phyloP scores from a whole-genome alignment of 2,888 invertebrate species.

The Eledona agricola region DNA sequence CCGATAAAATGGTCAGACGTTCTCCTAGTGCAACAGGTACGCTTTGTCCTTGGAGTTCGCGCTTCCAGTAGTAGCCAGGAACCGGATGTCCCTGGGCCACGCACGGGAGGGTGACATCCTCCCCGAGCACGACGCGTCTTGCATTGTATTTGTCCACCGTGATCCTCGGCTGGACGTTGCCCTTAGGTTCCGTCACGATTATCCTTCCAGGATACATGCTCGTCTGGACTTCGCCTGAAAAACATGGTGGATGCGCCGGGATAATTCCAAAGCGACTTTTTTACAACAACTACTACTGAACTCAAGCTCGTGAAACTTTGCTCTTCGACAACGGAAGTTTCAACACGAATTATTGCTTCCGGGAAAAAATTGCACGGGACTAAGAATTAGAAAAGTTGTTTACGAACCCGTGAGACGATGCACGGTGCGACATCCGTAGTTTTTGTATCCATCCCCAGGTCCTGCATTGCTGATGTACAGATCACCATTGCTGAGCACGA shows the following conservation, averaged over 20 bases:
- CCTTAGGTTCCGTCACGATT: slow-evolving; percentile 79
- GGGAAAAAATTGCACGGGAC: no score
- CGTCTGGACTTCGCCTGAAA: slow-evolving; percentile 67
- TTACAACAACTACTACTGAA: neutral
- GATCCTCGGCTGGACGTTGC: slow-evolving; percentile 77
- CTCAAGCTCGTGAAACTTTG: no score
- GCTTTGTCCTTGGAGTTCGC: slow-evolving; percentile 75
- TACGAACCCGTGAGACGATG: slow-evolving; percentile 76
- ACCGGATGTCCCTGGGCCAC: slow-evolving; percentile 84
- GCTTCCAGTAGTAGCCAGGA: slow-evolving; percentile 82
- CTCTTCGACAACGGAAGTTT: no score
- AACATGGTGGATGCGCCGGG: neutral
- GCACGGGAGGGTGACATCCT: slow-evolving; percentile 79
- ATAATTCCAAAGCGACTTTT: neutral
- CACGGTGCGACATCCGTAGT: slow-evolving; percentile 83
- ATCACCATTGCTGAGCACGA: slow-evolving; percentile 82
- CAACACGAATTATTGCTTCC: no score
- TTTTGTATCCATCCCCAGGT: slow-evolving; percentile 79
- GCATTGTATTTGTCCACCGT: slow-evolving; percentile 76
- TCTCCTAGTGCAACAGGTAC: slow-evolving; percentile 74
- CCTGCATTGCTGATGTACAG: slow-evolving; percentile 84
- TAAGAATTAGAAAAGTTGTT: slow-evolving; percentile 1
- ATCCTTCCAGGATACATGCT: slow-evolving; percentile 72
- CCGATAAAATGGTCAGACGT: slow-evolving; percentile 67
- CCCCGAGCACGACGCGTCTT: slow-evolving; percentile 74